phyloP scores from a whole-genome alignment of 2,888 invertebrate species.

The Cataglyphis cursor region DNA sequence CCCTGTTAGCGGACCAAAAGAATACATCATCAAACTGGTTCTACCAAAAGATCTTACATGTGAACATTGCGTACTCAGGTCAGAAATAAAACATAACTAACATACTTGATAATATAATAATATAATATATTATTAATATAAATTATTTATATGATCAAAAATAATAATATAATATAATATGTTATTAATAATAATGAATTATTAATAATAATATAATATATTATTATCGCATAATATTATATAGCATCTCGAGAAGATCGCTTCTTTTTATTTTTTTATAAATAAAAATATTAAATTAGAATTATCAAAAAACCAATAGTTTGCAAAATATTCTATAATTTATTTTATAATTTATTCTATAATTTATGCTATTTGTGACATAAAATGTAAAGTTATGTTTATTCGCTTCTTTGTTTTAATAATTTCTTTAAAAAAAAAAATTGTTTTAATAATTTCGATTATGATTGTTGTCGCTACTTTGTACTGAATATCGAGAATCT shows the following conservation, averaged over 20 bases:
- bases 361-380: neutral
- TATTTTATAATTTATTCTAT: neutral
- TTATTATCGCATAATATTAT: too few relatives aligned
- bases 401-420: too few relatives aligned
- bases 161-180: too few relatives aligned
- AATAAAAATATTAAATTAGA: neutral
- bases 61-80: constrained; percentile 88
- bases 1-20: constrained; percentile 54
- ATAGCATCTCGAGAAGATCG: too few relatives aligned
- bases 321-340: neutral
- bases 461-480: too few relatives aligned
- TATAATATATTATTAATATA: too few relatives aligned
- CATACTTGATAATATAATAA: neutral
- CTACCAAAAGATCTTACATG: constrained; percentile 87
- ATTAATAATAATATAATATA: too few relatives aligned
- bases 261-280: neutral
- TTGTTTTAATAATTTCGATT: too few relatives aligned
- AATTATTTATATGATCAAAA: too few relatives aligned
- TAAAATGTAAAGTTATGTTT: neutral
- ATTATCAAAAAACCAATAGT: neutral
- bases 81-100: neutral
- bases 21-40: constrained; percentile 77
- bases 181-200: too few relatives aligned
- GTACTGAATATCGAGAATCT: too few relatives aligned
- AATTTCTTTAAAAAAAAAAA: too few relatives aligned